A percentile compares a stretch with the other conserved stretches of the same genome.
Conservation (phyloP, 2,113 vertebrate species). For the Triplophysa tibetana region DNA sequence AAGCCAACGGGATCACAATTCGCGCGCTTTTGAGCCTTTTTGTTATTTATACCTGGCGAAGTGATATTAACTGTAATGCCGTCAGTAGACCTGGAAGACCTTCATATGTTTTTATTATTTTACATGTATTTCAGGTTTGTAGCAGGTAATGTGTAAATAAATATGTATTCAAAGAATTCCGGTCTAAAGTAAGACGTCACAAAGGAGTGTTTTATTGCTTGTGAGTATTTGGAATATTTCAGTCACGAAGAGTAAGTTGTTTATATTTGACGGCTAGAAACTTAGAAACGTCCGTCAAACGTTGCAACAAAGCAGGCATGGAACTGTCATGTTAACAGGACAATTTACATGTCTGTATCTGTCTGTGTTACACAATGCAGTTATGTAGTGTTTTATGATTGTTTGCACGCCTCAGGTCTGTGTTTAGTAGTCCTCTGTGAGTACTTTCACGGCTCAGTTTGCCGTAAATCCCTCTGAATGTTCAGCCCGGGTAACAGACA, state of each 20-base stretch:
- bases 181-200: background rate
- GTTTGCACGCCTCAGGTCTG: background rate
- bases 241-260: background rate
- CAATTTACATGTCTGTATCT: background rate
- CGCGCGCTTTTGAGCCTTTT: no score
- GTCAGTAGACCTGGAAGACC: no score
- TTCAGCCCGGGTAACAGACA: no score
- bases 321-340: background rate
- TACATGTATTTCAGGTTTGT: no score
- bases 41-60: no score
- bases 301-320: background rate
- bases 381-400: background rate
- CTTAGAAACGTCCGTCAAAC: background rate
- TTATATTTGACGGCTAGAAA: background rate
- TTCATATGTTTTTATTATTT: no score
- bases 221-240: background rate
- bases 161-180: background rate
- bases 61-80: no score
- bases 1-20: no score
- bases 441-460: background rate
- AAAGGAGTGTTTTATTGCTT: background rate
- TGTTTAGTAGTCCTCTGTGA: background rate
- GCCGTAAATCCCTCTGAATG: background rate
- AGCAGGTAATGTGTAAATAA: background rate
- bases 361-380: background rate